A percentile compares a stretch with the other conserved stretches of the same genome.
phyloP scores from a whole-genome alignment of 2,113 vertebrate genomes.

The Chionis minor region DNA sequence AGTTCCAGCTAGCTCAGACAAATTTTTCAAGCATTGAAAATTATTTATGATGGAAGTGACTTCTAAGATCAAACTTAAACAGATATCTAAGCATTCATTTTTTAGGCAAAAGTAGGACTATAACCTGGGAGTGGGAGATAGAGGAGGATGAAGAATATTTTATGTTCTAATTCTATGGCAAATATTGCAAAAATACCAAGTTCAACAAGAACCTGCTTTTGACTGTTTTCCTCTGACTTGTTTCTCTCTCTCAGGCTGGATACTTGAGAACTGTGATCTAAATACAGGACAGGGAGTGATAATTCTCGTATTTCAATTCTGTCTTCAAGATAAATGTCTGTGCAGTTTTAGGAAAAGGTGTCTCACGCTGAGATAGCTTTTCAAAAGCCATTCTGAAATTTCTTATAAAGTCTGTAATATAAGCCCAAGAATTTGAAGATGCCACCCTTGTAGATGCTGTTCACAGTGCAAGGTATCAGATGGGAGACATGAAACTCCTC shows the following conservation, averaged over 20 bases:
- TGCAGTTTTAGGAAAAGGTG: not conserved
- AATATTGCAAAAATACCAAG: not conserved
- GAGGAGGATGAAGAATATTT: not conserved
- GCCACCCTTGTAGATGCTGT: not conserved
- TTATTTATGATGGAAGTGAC: not conserved
- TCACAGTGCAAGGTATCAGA: not conserved
- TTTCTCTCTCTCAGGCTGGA: not conserved
- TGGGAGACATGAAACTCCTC: not conserved
- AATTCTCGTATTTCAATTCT: not conserved
- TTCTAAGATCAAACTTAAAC: not conserved
- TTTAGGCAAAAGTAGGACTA: not conserved
- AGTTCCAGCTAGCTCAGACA: not conserved
- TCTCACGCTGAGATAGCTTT: not conserved
- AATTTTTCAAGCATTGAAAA: not conserved
- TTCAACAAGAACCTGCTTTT: not conserved
- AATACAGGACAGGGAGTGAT: not conserved
- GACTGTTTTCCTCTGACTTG: not conserved
- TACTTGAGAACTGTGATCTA: not conserved
- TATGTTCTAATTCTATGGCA: not conserved
- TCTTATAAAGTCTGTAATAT: not conserved
- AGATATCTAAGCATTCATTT: not conserved
- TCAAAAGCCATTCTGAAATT: not conserved
- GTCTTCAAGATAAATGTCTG: not conserved
- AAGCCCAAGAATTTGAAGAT: not conserved
- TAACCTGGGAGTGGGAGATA: rapidly evolving